Evolutionary conservation across 1,140 invertebrate genomes (phyloP), one percentile per base, ranked within the genome.

Genomic region (Drosophila punjabiensis): DNA sequence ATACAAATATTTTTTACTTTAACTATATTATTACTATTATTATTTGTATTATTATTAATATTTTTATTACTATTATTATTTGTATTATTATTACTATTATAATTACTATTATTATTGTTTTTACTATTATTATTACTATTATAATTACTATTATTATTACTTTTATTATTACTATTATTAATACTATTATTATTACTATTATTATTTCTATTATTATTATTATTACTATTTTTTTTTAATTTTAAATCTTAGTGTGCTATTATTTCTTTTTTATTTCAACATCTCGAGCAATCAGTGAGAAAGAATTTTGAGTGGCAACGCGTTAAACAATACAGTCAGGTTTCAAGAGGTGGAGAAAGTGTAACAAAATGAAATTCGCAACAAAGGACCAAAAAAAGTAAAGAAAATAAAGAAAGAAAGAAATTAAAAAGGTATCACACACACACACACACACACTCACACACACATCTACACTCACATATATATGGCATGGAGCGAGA

Each of bases 221-320:
- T 0, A 2, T 24, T 24, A 24, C 1, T 24, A 2, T 24, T 24
- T 30, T 9, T 5, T 50, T 55, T 35, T 20, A 14, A 5, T 0
- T 9, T 43, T 41, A 32, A 28, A 3, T 20, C 6, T 18, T 37
- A 30, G 8, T 10, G 24, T 10, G 0, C 10, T 33, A 32, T 13
- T 28, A 67, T 50, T 50, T 56, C 53, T 66, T 69, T 56, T 61
- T 69, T 79, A 65, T 37, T 37, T 55, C 32, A 13, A 48, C 60
- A 63, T 41, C 81, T 76, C 58, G 13, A 76, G 81, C 77, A 84
- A 84, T 85, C 82, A 85, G 81, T 70, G 45, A 53, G 52, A 56
- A 47, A 81, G 81, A 84, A 85, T 73, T 80, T 85, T 67, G 62
- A 83, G 80, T 82, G 80, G 63, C 66, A 81, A 69, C 58, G 61